Evolutionary conservation across 2,797 vertebrate genomes (phyloP).

Genomic region (Eurystomus glaucurus): DNA sequence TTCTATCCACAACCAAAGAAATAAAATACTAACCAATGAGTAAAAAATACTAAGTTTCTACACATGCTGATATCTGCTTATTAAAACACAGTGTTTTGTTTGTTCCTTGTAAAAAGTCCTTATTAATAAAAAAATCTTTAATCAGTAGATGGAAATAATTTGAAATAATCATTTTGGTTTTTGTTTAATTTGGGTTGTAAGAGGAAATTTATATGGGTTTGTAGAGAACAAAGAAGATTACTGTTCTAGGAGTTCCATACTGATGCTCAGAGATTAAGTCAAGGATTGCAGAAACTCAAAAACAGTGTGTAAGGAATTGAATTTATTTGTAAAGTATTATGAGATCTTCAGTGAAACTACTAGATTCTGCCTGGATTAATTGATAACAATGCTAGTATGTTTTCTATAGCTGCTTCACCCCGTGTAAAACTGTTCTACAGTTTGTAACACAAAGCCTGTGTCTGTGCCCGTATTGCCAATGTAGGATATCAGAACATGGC

Average conservation of each 20-base stretch:
- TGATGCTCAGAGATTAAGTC: background rate
- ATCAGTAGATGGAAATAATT: background rate
- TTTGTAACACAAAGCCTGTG: background rate
- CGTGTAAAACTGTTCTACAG: background rate
- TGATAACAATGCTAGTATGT: rapidly evolving
- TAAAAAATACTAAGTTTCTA: background rate
- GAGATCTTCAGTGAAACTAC: background rate
- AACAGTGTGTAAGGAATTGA: background rate
- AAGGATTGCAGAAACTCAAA: background rate
- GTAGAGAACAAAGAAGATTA: background rate
- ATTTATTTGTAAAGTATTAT: background rate
- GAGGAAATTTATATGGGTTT: background rate
- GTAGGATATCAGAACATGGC: background rate
- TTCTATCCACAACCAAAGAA: background rate
- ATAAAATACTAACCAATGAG: background rate
- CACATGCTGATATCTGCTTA: background rate
- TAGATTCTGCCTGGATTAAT: background rate
- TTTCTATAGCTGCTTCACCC: background rate
- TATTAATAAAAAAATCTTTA: background rate
- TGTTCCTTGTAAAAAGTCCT: background rate
- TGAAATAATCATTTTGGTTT: background rate
- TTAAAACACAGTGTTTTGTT: background rate
- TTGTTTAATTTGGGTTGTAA: background rate
- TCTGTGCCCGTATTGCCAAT: rapidly evolving
- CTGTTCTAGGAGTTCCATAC: background rate